Conservation (phyloP, 2,113 vertebrate genomes). For the Cromileptes altivelis region DNA sequence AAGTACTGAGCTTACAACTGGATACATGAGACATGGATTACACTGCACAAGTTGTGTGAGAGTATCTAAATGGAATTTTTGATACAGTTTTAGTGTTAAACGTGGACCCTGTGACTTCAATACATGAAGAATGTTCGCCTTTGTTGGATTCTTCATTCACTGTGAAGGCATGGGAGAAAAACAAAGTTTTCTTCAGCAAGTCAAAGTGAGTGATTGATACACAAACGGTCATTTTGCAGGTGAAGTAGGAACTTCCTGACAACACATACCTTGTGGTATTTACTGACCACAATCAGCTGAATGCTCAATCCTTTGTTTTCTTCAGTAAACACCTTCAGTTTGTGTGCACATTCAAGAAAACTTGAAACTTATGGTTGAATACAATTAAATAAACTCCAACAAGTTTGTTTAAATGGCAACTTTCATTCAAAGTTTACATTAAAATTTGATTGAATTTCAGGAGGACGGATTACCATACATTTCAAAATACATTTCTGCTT, state of each 20-base stretch:
- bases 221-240: no score
- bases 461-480: slow-evolving; percentile 18
- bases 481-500: slow-evolving; percentile 43
- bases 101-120: no score
- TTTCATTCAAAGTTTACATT: slow-evolving; percentile 13
- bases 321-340: not conserved
- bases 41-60: no score
- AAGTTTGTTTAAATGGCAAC: not conserved
- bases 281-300: not conserved
- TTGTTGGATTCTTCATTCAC: no score
- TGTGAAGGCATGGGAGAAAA: no score
- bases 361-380: not conserved
- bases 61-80: no score
- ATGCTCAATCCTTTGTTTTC: not conserved
- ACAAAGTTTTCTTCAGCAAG: no score
- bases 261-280: not conserved
- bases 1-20: no score
- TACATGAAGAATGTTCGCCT: no score
- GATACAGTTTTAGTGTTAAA: no score
- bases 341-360: not conserved
- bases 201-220: no score
- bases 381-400: not conserved
- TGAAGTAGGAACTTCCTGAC: not conserved
- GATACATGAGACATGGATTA: no score
- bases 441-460: slow-evolving; percentile 17